Base-by-base conservation (phyloP, 2,797 vertebrate genomes). In the Cynopterus sphinx region DNA sequence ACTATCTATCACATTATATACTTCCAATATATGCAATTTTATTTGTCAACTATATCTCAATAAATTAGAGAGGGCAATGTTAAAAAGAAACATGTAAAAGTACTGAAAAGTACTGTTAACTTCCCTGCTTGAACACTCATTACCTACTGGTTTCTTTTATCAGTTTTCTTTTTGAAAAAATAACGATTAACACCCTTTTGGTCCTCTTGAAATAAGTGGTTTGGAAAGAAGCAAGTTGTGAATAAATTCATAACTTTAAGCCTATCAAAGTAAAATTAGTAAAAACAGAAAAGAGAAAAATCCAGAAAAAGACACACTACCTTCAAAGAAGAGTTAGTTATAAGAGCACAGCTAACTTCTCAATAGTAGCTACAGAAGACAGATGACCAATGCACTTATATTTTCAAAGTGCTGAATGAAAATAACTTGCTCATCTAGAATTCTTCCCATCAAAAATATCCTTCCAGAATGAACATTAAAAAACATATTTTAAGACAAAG, bases 401-500 rank as follows among this genome's bases (percentile, higher is more conserved):
- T 51, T 87, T 97, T 91, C 24, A 49, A 90, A 68, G 61, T 87
- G 31, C 43, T 57, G 9, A 77, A 67, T 67, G 15, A 88, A 95
- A 89, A 81, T 31, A 86, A 91, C 19, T 93, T 93, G 9, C 33
- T 81, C 31, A 96, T 51, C 21, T 90, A 83, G 33, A 91, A 90
- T 93, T 94, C 85, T 87, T 90, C 67, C 49, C 15, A 97, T 36
- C 49, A 96, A 95, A 97, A 95, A 73, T 73, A 77, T 22, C 46
- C 28, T 96, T 87, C 24, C 81, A 95, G 94, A 90, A 55, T 43
- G 13, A 96, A 57, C 4, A 68, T 57, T 49, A 49, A 57, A 87
- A 67, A 3, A 71, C 73, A 46, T 79, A 10, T 36, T 28, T 89
- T 79, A 41, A 94, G 11, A 74, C 9, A 79, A 92, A 89, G 16